phyloP scores from a whole-genome alignment of 2,113 vertebrate genomes.

The Synodontis membranacea region DNA sequence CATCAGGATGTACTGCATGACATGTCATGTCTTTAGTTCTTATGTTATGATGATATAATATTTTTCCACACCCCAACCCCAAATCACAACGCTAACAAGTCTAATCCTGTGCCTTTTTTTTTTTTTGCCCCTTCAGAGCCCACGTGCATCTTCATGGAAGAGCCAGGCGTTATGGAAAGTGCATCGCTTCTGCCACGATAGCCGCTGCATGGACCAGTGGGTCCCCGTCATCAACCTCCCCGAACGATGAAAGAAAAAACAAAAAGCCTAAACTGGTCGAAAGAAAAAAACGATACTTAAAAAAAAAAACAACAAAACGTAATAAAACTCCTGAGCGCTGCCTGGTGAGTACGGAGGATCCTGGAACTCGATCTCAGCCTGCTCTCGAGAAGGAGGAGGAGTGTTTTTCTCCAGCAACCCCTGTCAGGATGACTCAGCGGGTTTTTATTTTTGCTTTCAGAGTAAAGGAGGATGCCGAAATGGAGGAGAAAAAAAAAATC shows the following conservation, averaged over 20 bases:
- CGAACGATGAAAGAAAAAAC: slow-evolving; percentile 79
- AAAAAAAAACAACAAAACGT: slow-evolving; percentile 38
- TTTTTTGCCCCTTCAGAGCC: slow-evolving; percentile 74
- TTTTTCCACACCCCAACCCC: background rate
- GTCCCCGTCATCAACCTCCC: slow-evolving; percentile 93
- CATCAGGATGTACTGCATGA: background rate
- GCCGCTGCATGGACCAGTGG: slow-evolving; percentile 93
- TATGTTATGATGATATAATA: background rate
- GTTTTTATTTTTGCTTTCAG: slow-evolving; percentile 52
- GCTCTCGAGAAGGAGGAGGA: slow-evolving; percentile 51
- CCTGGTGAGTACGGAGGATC: background rate
- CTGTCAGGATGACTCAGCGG: slow-evolving; percentile 42
- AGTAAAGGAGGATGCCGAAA: slow-evolving; percentile 13
- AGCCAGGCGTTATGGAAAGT: slow-evolving; percentile 89
- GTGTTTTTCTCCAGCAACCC: slow-evolving; percentile 51
- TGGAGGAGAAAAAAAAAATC: slow-evolving; percentile 34
- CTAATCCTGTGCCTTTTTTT: slow-evolving; percentile 17
- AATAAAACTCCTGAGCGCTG: slow-evolving; percentile 47
- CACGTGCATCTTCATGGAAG: slow-evolving; percentile 83
- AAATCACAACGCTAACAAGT: background rate
- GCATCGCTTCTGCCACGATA: slow-evolving; percentile 91
- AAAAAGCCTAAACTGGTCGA: background rate
- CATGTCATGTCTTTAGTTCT: background rate
- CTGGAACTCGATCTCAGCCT: slow-evolving; percentile 53
- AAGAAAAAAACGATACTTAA: slow-evolving; percentile 7